Percentiles rank a stretch among this genome's conserved stretches.
Evolutionary conservation across 1,140 invertebrate genomes (phyloP).

Genomic region (Dinoponera quadriceps): DNA sequence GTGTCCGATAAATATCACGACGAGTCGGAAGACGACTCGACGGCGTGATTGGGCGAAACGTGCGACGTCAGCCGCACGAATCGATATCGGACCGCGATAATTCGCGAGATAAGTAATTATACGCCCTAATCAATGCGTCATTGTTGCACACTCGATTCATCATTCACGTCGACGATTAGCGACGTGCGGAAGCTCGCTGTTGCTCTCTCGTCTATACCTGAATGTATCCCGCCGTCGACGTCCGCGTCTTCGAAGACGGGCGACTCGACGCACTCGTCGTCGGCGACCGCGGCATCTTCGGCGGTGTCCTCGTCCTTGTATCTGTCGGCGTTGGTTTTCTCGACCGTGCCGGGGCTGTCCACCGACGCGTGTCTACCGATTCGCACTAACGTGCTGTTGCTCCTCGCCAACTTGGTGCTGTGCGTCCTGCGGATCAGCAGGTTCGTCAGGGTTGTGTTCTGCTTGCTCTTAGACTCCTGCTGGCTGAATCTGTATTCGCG

Average conservation of each 20-base stretch:
- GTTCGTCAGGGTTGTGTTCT: conserved; percentile 77
- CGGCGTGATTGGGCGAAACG: too few relatives aligned
- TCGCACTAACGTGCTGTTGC: conserved; percentile 84
- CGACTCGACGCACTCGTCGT: conserved; percentile 74
- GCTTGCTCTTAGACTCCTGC: conserved; percentile 59
- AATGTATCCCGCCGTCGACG: conserved; percentile 84
- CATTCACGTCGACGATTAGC: too few relatives aligned
- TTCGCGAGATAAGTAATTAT: too few relatives aligned
- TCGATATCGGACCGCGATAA: too few relatives aligned
- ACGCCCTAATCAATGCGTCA: too few relatives aligned
- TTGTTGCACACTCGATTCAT: too few relatives aligned
- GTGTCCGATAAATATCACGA: too few relatives aligned
- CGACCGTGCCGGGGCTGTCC: conserved; percentile 61
- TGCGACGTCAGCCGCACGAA: too few relatives aligned
- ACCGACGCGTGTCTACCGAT: conserved; percentile 68
- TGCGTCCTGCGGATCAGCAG: conserved; percentile 88
- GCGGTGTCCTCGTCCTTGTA: conserved; percentile 61
- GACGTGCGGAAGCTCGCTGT: conserved; percentile 16
- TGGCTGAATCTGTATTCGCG: conserved; percentile 43
- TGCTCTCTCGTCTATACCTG: too few relatives aligned
- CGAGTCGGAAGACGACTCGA: too few relatives aligned
- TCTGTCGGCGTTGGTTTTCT: conserved; percentile 61
- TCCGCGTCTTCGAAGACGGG: conserved; percentile 82
- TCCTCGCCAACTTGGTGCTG: conserved; percentile 90
- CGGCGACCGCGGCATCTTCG: conserved; percentile 66